Percentiles rank a stretch among this genome's conserved stretches.
These are phyloP conservation scores for Thermophis baileyi DNA, from an alignment of 2,113 vertebrate species.

Conservation along the genomic window DNA sequence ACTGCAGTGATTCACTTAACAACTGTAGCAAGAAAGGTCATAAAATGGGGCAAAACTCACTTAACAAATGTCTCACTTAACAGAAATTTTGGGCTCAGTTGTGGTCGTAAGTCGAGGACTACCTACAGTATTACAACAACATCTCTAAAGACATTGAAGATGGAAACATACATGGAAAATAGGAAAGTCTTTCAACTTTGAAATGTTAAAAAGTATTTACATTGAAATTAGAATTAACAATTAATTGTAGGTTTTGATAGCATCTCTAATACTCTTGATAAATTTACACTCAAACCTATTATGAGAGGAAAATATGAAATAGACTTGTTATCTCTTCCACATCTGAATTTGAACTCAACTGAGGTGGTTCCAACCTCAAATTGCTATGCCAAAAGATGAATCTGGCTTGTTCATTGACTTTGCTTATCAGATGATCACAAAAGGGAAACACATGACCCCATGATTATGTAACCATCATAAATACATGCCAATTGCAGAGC, in stretches of 20 bases:
- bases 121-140: neutral
- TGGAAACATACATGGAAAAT: neutral
- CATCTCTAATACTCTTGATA: neutral
- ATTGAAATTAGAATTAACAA: neutral
- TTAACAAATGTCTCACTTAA: neutral
- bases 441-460: neutral
- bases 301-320: too few relatives aligned
- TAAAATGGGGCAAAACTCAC: too few relatives aligned
- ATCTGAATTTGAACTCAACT: neutral
- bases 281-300: neutral
- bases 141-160: neutral
- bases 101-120: too few relatives aligned
- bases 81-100: neutral
- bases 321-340: too few relatives aligned
- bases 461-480: neutral
- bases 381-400: neutral
- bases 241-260: neutral
- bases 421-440: neutral
- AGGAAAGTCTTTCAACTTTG: neutral
- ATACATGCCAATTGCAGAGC: neutral
- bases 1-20: too few relatives aligned
- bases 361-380: neutral
- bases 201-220: neutral
- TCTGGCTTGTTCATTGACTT: neutral
- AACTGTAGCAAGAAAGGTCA: too few relatives aligned